Conservation (phyloP, 2,113 vertebrate species). For the Notiomystis cincta region DNA sequence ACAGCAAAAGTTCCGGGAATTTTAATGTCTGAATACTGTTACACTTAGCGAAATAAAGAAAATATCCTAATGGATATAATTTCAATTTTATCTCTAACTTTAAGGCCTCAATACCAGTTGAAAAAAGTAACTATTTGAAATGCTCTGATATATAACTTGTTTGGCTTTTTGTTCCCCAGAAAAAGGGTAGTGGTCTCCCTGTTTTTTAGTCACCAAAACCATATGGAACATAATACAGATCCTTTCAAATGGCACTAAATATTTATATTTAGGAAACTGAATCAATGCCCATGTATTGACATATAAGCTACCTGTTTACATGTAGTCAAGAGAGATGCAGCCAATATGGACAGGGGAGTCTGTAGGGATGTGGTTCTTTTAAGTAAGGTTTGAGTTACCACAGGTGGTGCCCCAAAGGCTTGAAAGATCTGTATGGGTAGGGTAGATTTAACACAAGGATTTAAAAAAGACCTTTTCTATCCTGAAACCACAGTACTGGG, state of each 20-base stretch:
- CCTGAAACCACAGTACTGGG: background rate
- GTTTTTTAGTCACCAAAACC: background rate
- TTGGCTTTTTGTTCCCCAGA: background rate
- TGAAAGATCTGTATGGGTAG: background rate
- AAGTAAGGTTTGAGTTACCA: background rate
- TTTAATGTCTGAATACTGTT: background rate
- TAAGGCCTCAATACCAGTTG: background rate
- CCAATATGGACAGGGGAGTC: background rate
- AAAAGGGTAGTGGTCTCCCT: background rate
- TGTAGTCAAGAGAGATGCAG: background rate
- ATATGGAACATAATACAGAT: background rate
- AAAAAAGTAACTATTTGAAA: background rate
- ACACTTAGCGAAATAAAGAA: background rate
- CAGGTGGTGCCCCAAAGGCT: background rate
- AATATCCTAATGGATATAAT: background rate
- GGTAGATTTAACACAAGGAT: background rate
- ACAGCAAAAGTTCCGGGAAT: background rate
- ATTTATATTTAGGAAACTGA: background rate
- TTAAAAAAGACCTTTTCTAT: background rate
- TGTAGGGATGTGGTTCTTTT: background rate
- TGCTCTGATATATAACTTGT: background rate
- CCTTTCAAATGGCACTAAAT: background rate
- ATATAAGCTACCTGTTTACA: background rate
- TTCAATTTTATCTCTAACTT: background rate
- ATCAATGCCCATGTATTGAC: background rate